Percentiles rank a stretch among this genome's conserved stretches.
Conservation (phyloP, 2,113 vertebrate genomes). For the Paramisgurnus dabryanus region DNA sequence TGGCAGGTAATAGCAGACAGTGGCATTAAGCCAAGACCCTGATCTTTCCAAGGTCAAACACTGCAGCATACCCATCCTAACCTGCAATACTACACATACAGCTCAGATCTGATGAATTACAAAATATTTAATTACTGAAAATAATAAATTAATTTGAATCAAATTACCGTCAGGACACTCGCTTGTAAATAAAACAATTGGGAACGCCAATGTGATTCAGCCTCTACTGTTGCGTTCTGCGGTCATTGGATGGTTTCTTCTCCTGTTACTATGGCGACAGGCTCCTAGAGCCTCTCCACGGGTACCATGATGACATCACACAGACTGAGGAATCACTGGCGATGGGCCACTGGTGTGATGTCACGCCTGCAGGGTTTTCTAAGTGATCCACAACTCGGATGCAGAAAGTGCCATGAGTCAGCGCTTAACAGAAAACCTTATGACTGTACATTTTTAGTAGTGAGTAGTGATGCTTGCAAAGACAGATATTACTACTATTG, state of each 20-base stretch:
- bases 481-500: too few relatives aligned
- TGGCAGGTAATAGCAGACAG: conserved; percentile 48
- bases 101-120: neutral
- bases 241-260: conserved; percentile 41
- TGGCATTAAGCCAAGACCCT: conserved; percentile 66
- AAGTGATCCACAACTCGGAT: conserved; percentile 30
- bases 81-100: conserved; percentile 3
- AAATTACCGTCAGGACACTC: neutral
- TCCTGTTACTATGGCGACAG: conserved; percentile 58
- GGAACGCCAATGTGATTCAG: conserved; percentile 3
- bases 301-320: conserved; percentile 47
- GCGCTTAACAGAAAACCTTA: conserved; percentile 13
- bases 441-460: neutral
- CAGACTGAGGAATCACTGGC: conserved; percentile 42
- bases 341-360: conserved; percentile 41
- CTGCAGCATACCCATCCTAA: conserved; percentile 46
- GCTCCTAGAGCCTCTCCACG: conserved; percentile 35
- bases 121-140: too few relatives aligned
- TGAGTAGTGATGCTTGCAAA: too few relatives aligned
- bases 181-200: neutral
- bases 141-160: neutral
- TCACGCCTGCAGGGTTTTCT: conserved; percentile 43
- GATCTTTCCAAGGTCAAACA: conserved; percentile 61
- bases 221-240: conserved; percentile 25
- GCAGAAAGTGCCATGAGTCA: conserved; percentile 36